Conservation (phyloP, 2,113 vertebrate species). For the Macquaria ambigua region DNA sequence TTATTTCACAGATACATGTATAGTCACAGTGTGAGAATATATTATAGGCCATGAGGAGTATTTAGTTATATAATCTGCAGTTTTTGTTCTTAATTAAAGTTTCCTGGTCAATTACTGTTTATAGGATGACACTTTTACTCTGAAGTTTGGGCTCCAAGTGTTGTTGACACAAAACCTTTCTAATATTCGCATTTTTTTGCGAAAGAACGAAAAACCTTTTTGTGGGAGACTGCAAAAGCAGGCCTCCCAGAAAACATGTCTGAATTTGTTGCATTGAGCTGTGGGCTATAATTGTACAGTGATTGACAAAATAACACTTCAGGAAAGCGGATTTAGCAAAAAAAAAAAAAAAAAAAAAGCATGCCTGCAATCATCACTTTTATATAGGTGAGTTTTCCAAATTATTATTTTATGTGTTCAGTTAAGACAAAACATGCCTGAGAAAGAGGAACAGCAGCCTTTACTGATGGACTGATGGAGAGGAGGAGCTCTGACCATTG, state of each 20-base stretch:
- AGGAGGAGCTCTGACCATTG: not conserved
- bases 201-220: not conserved
- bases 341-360: not conserved
- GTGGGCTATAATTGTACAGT: not conserved
- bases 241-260: not conserved
- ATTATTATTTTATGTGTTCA: not conserved
- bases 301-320: not conserved
- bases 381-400: not conserved
- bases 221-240: not conserved
- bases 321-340: not conserved
- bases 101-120: not conserved
- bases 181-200: too few species aligned
- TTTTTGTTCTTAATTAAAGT: too few species aligned
- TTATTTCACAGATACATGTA: too few species aligned
- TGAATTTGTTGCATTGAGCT: not conserved
- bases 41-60: too few species aligned
- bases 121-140: not conserved
- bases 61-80: too few species aligned
- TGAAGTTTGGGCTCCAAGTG: too few species aligned
- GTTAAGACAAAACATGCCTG: not conserved
- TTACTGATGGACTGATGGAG: too few species aligned
- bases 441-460: not conserved
- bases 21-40: too few species aligned
- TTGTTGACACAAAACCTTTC: not conserved
- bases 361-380: conserved; percentile 8